A percentile compares a stretch with the other conserved stretches of the same genome.
Evolutionary conservation across 2,888 invertebrate genomes (phyloP).

Genomic region (Acheta domesticus): DNA sequence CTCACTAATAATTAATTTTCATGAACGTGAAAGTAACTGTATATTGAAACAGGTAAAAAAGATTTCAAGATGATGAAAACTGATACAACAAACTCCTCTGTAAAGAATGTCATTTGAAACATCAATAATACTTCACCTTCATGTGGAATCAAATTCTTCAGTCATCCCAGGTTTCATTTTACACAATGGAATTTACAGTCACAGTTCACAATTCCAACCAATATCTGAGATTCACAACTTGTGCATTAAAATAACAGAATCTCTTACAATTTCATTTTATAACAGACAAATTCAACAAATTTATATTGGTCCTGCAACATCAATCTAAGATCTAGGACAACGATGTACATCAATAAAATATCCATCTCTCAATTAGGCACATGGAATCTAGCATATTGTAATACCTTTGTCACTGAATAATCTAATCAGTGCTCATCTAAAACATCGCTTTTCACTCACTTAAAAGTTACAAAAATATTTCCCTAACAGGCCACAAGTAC

Average conservation of each 20-base stretch:
- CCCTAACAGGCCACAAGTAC: background rate
- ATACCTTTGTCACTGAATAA: background rate
- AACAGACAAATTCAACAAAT: conserved; percentile 3
- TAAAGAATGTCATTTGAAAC: background rate
- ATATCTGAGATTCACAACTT: background rate
- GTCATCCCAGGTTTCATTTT: background rate
- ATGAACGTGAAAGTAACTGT: background rate
- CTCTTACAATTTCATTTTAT: background rate
- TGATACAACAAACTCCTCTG: too few species aligned
- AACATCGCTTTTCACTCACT: background rate
- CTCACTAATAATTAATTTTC: background rate
- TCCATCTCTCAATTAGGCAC: conserved; percentile 1
- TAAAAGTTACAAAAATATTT: background rate
- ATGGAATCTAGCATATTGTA: background rate
- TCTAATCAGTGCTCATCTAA: background rate
- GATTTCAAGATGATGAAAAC: too few species aligned
- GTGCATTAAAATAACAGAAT: conserved; percentile 4
- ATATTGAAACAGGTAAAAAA: background rate
- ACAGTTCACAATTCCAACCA: too few species aligned
- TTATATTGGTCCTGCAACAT: background rate
- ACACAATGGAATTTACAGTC: too few species aligned
- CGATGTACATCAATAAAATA: background rate
- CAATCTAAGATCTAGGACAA: background rate
- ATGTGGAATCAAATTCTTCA: background rate
- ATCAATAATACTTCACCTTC: background rate